These are phyloP conservation scores for Sphaeramia orbicularis DNA, from an alignment of 2,797 vertebrate species.

Conservation along the genomic window DNA sequence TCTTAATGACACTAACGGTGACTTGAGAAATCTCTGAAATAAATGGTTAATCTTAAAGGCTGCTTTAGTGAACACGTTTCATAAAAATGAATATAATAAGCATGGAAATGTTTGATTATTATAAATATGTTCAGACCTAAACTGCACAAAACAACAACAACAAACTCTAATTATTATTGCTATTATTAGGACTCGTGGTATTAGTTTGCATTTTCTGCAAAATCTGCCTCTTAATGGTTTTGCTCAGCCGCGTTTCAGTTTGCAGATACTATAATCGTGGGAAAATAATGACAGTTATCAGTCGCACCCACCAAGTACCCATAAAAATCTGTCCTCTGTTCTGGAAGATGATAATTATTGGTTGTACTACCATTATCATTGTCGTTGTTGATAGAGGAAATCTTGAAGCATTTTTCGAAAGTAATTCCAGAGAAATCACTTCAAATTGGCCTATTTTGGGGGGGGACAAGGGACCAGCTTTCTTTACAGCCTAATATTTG, in stretches of 20 bases:
- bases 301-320: conserved; percentile 85
- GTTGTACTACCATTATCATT: conserved; percentile 88
- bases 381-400: conserved; percentile 86
- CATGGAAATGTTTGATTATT: conserved; percentile 9
- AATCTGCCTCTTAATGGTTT: conserved; percentile 72
- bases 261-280: conserved; percentile 86
- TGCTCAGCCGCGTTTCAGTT: conserved; percentile 75
- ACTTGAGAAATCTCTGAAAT: conserved; percentile 23
- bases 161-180: conserved; percentile 41
- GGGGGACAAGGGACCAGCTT: conserved; percentile 78
- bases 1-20: conserved; percentile 41
- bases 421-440: conserved; percentile 88
- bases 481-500: conserved; percentile 83
- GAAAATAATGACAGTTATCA: conserved; percentile 89
- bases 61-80: not conserved
- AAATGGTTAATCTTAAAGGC: conserved; percentile 15
- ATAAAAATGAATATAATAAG: conserved; percentile 37
- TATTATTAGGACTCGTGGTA: conserved; percentile 58
- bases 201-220: conserved; percentile 71
- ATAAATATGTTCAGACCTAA: conserved; percentile 12
- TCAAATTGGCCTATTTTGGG: conserved; percentile 87
- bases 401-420: conserved; percentile 84
- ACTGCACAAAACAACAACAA: conserved; percentile 22
- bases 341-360: conserved; percentile 89
- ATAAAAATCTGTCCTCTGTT: conserved; percentile 86